Percentiles rank a stretch among this genome's conserved stretches.
Conservation (phyloP, 1,140 invertebrate species). For the Drosophila rhopaloa region DNA sequence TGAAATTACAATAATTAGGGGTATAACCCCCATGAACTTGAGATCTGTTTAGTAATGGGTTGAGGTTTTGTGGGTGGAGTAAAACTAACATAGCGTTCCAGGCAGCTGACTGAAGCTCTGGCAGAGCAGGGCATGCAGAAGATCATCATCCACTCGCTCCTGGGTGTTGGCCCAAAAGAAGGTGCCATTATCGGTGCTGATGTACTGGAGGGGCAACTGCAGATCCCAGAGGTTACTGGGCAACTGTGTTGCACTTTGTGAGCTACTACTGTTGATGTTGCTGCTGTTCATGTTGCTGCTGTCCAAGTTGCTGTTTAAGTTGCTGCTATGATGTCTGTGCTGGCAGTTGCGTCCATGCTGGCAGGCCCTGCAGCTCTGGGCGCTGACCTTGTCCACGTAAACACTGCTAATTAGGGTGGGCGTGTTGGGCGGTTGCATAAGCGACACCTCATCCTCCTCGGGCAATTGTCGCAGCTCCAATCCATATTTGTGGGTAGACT, state of each 20-base stretch:
- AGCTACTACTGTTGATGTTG: constrained; percentile 10
- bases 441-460: constrained; percentile 39
- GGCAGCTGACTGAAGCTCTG: constrained; percentile 72
- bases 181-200: constrained; percentile 80
- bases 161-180: constrained; percentile 79
- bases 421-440: constrained; percentile 69
- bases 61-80: constrained; percentile 1
- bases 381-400: constrained; percentile 66
- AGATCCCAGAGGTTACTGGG: constrained; percentile 45
- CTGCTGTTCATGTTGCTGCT: constrained; percentile 14
- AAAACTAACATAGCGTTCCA: constrained; percentile 62
- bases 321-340: constrained; percentile 57
- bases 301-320: background rate
- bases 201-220: constrained; percentile 69
- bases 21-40: constrained; percentile 38
- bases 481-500: constrained; percentile 48
- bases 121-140: constrained; percentile 71
- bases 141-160: constrained; percentile 74
- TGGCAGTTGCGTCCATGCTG: constrained; percentile 81
- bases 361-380: constrained; percentile 62
- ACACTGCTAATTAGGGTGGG: constrained; percentile 73
- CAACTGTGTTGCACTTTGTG: constrained; percentile 19
- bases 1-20: constrained; percentile 53
- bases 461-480: constrained; percentile 30
- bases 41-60: constrained; percentile 56